Base-by-base conservation (phyloP, 2,797 vertebrate species). In the Darevskia nairensis region DNA sequence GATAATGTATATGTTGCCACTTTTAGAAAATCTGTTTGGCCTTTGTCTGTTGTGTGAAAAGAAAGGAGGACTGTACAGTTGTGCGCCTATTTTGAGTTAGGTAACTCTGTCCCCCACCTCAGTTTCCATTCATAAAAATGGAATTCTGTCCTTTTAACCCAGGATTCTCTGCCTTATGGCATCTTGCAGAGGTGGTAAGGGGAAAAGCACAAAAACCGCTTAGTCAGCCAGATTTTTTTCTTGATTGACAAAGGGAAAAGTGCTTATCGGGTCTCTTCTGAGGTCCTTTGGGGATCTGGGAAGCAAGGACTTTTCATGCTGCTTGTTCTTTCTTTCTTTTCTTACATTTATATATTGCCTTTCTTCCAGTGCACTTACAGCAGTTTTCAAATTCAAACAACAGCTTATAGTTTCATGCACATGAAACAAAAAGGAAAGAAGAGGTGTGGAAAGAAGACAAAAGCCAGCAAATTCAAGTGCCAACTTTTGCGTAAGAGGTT, bases 1-100 rank as follows among this genome's bases (percentile, higher is more conserved):
- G 46, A 80, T 32, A 61, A 87, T n/a, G 4, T 78, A 19, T 32
- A 23, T 74, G 29, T 27, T 88, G 66, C 69, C 19, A 27, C 27
- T 90, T 92, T 80, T 32, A n/a, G 87, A 93, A 91, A 82, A 88
- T 1, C 25, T 8, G 50, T 87, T 88, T 94, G 84, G 79, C 29
- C 92, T 90, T 71, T 79, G 9, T 7, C 0, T 15, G 15, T 80
- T 10, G n/a, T 25, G 66, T 72, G 71, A 72, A 89, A 21, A 9
- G n/a, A 32, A 79, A n/a, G 29, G 32, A 44, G 46, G 86, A 77
- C 17, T 82, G 27, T 87, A 41, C 88, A n/a, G 5, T 82, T 90
- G 55, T 86, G 84, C 0, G 29, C 25, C 21, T 79, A 6, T 21
- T 84, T 29, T 78, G 50, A 84, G 71, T 80, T 80, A n/a, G 44